phyloP scores from a whole-genome alignment of 2,113 vertebrate genomes.

The Cyprinodon tularosa region DNA sequence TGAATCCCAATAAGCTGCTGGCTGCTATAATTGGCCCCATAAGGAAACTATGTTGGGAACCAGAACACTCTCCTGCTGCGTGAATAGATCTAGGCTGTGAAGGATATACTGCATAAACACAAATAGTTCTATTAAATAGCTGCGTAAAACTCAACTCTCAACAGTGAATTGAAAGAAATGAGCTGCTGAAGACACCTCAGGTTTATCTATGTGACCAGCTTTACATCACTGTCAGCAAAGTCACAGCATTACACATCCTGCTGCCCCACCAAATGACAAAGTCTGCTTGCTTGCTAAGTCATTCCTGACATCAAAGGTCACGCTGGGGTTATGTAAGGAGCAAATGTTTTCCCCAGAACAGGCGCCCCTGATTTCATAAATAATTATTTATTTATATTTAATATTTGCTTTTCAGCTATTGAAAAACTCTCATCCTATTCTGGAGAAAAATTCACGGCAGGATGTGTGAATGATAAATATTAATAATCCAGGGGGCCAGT shows the following conservation, averaged over 20 bases:
- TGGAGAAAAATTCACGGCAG: constrained; percentile 69
- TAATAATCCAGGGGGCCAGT: constrained; percentile 66
- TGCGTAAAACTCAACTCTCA: constrained; percentile 46
- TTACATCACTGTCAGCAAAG: constrained; percentile 25
- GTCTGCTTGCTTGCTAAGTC: background rate
- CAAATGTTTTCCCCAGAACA: constrained; percentile 32
- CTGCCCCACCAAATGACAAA: background rate
- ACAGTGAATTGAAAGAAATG: constrained; percentile 48
- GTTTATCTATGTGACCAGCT: constrained; percentile 26
- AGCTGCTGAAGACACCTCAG: constrained; percentile 45
- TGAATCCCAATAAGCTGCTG: constrained; percentile 13
- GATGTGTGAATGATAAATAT: constrained; percentile 78
- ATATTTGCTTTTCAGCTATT: constrained; percentile 40
- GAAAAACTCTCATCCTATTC: constrained; percentile 67
- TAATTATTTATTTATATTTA: constrained; percentile 41
- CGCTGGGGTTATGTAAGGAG: constrained; percentile 10
- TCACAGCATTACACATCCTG: constrained; percentile 1
- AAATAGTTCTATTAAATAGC: constrained; percentile 35
- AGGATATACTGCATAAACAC: constrained; percentile 41
- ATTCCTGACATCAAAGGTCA: constrained; percentile 53
- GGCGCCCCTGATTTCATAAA: constrained; percentile 68
- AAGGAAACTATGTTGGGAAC: constrained; percentile 9
- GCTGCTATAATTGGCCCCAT: background rate
- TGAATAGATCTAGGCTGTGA: constrained; percentile 15
- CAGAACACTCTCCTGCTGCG: constrained; percentile 21